Percentiles rank a stretch among this genome's conserved stretches.
Conservation (phyloP, 2,888 invertebrate genomes). For the Mimumesa dahlbomi region DNA sequence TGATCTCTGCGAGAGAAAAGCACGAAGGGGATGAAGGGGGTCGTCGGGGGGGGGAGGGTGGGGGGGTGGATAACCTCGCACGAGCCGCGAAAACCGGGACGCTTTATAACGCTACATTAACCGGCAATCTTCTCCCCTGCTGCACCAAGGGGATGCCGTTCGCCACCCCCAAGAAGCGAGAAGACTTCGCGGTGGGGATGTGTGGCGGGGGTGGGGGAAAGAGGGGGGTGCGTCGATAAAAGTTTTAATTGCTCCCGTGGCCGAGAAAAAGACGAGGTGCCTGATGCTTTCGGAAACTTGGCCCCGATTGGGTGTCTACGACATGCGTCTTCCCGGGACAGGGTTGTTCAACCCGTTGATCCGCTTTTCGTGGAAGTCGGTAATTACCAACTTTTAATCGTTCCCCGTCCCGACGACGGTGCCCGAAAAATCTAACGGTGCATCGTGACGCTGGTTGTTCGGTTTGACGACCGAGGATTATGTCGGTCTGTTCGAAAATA, state of each 20-base stretch:
- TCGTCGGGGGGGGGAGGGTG: background rate
- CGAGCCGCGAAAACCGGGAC: slow-evolving; percentile 54
- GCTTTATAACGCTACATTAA: slow-evolving; percentile 73
- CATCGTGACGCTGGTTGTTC: no score
- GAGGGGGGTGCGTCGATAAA: slow-evolving; percentile 69
- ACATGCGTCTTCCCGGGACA: background rate
- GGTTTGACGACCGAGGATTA: no score
- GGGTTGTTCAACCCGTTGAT: no score
- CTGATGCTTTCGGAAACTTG: slow-evolving; percentile 20
- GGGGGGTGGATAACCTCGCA: slow-evolving; percentile 41
- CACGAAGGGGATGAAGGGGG: slow-evolving; percentile 3
- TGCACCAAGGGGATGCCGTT: slow-evolving; percentile 41
- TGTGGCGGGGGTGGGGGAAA: slow-evolving; percentile 7
- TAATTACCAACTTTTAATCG: no score
- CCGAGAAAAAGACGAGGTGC: slow-evolving; percentile 16
- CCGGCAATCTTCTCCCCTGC: slow-evolving; percentile 68
- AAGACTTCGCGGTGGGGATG: no score
- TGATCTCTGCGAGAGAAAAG: slow-evolving; percentile 28
- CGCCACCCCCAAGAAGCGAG: slow-evolving; percentile 27
- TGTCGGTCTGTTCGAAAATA: no score
- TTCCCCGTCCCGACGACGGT: background rate
- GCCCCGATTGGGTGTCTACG: background rate
- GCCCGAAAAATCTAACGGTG: no score
- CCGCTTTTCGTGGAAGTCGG: no score
- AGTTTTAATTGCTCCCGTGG: slow-evolving; percentile 73